Evolutionary conservation across 1,140 invertebrate genomes (phyloP), one percentile per base, ranked within the genome.

Genomic region (Eupeodes corollae): DNA sequence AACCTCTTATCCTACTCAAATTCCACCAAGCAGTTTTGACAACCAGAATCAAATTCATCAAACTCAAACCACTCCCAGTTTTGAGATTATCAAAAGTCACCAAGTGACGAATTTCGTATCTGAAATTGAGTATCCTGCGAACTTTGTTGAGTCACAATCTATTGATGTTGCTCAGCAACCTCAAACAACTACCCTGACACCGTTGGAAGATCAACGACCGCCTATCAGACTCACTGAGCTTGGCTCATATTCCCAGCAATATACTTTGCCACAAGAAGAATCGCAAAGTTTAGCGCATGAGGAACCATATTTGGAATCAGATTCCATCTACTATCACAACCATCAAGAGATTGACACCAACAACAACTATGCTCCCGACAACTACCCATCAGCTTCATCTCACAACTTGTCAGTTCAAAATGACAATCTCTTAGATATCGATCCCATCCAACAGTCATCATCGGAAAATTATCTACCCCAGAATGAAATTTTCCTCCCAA

Each of bases 91-190:
- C 38, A 73, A 76, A 51, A 80, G 79, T 61, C 67, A 81, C 44
- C 74, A 76, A 40, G 46, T 81, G 30, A 75, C 72, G 13, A 78
- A 80, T 54, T 81, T 73, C 56, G 70, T 78, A 12, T 77, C 79
- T 34, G 75, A 76, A 14, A 68, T 82, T 49, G 79, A 82, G 52
- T 79, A 82, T 67, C 79, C 79, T 9, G 69, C 77, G 13, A 76
- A 73, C 35, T 66, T 77, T 42, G 73, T 80, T 40, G 75, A 79
- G 52, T 79, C 79, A 31, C 78, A 79, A 46, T 53, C 80, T 21
- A 72, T 81, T 33, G 79, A 82, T 50, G 31, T 26, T 66, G 14
- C 10, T 37, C 51, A 35, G 16, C 38, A 15, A 12, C 41, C 14
- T 5, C 33, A 9, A 21, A 19, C 39, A 42, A 11, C 12, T 31